Conservation (phyloP, 2,797 vertebrate genomes). For the Crenichthys baileyi region DNA sequence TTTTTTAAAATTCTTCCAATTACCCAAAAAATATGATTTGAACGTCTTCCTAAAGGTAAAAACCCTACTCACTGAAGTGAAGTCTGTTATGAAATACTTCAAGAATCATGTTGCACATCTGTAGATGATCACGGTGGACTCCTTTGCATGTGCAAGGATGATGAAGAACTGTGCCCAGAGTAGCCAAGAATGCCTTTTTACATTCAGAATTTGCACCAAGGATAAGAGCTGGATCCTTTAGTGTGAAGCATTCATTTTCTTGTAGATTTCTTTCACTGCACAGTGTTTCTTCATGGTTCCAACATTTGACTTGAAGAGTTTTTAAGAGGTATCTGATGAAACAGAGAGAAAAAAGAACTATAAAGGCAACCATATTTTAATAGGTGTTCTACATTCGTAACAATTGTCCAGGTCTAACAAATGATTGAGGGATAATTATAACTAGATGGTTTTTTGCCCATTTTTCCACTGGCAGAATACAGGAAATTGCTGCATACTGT, state of each 20-base stretch:
- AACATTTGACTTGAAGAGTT: constrained; percentile 83
- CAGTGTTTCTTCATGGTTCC: constrained; percentile 65
- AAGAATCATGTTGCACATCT: constrained; percentile 81
- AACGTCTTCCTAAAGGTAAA: background rate
- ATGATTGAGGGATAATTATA: background rate
- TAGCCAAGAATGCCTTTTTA: constrained; percentile 83
- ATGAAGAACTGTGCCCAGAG: constrained; percentile 84
- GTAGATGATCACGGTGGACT: constrained; percentile 56
- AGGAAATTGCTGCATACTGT: background rate
- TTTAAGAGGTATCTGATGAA: constrained; percentile 79
- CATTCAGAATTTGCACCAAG: constrained; percentile 82
- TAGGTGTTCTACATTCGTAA: background rate
- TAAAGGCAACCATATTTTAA: background rate
- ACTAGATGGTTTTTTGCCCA: background rate
- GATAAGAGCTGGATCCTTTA: constrained; percentile 76
- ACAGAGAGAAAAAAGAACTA: constrained; percentile 12
- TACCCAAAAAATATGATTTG: background rate
- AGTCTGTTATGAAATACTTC: constrained; percentile 85
- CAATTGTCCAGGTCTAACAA: background rate
- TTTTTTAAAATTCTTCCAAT: background rate
- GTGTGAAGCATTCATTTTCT: constrained; percentile 79
- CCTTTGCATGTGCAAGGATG: constrained; percentile 83
- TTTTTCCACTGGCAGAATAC: background rate
- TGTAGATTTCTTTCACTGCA: constrained; percentile 69
- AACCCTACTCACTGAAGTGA: constrained; percentile 81